Evolutionary conservation across 1,140 invertebrate species (phyloP), one percentile per base, ranked within the genome.

Genomic region (Globodera rostochiensis): DNA sequence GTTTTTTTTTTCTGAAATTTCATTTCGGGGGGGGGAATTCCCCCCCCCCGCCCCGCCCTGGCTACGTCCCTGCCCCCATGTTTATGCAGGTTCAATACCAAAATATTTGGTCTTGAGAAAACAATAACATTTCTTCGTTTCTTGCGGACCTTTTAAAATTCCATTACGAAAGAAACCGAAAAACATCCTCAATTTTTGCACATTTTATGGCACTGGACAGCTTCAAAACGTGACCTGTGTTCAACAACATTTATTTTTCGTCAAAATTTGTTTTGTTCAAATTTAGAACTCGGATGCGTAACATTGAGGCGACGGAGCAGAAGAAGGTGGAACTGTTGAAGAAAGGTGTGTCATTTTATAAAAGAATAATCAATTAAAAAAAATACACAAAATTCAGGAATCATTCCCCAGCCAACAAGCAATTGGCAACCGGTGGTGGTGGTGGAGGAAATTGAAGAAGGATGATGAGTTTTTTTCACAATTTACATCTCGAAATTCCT

Each of bases 271-370:
- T 25, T 25, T 25, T 25, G 25, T 25, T 25, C 25, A 25, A 36
- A 45, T 88, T 85, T 45, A 89, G 87, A 64, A 83, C 82, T 50
- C 79, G 89, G 45, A 89, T 89, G 45, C 83, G 77, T 8, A 89
- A 89, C 78, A 88, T 89, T 64, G 64, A 88, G 77, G 88, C 84
- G 74, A 89, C 88, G 36, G 88, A 89, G 74, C 79, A 83, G 70
- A 89, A 87, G 84, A 90, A 90, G 75, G 67, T 64, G 25, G 82
- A 87, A 21, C 57, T 88, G 36, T 45, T 88, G 53, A 71, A 84
- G 25, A 83, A 83, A 47, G 76, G 76, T 36, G 25, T 67, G 47
- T 64, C 69, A 60, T 60, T 19, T 60, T 60, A 60, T 60, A 13
- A 19, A 60, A 36, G 0, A 60, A 15, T 60, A 60, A 15, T 60